Evolutionary conservation across 23 tunicate species (phyloP), one percentile per base, ranked within the genome.

Genomic region (Halocynthia aurantium): DNA sequence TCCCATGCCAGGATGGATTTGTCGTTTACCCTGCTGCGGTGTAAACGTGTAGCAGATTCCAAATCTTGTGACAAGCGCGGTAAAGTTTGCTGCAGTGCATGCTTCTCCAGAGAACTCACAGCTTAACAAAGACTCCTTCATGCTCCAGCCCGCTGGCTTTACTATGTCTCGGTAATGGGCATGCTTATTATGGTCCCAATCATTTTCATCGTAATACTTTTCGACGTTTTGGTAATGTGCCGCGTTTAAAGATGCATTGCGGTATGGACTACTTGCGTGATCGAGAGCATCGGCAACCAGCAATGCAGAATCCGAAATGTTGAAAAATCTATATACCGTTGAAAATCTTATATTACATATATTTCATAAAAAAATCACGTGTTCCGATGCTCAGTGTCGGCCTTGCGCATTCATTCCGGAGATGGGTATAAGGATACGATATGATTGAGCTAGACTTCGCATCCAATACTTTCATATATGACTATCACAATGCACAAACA

Each of bases 11-110:
- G 90, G 84, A 10, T 80, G 80, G 22, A 55, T 78, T 66, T 85
- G 90, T 7, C 52, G 8, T 10, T 66, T 67, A 6, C 56, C 20
- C 52, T 71, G 64, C 55, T 85, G 51, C 12, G 84, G 57, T 9
- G 83, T 76, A 54, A 85, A 85, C 6, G 84, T 80, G 81, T 75
- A 85, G 73, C 90, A 85, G 51, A 70, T 10, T 22, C 90, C 90
- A 84, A 79, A 80, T 7, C 81, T 73, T 21, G 90, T 85, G 7
- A 80, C 52, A 12, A 66, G 40, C 8, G 64, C 61, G 7, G 80
- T 80, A 73, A 85, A 85, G 19, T 18, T 67, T 67, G 20, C 72
- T 67, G 21, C 22, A 67, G 17, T 58, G 17, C 63, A 13, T 58
- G 17, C 15, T 58, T 58, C 17, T 58, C 63, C 63, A 0, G 15